Evolutionary conservation across 2,113 vertebrate genomes (phyloP).

Genomic region (Ia io): DNA sequence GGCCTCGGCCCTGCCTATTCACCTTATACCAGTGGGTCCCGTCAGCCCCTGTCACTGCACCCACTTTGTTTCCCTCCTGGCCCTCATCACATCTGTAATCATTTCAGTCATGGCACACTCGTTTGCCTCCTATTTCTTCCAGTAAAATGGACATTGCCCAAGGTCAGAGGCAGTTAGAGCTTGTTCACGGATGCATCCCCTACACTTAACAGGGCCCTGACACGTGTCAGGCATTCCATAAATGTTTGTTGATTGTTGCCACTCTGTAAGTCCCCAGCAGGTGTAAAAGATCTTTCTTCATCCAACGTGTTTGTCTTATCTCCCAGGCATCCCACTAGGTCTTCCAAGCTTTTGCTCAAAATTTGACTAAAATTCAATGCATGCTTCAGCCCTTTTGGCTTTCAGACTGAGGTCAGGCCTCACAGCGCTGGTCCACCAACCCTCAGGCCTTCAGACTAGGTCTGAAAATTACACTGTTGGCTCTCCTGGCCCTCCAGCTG

Average conservation of each 20-base stretch:
- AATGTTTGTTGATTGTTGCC: not conserved
- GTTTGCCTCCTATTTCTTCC: not conserved
- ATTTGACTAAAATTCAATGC: not conserved
- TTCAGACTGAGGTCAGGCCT: not conserved
- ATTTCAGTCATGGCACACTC: not conserved
- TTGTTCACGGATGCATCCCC: not conserved
- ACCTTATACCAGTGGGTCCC: not conserved
- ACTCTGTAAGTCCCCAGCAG: not conserved
- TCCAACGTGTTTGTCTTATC: not conserved
- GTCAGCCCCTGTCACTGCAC: not conserved
- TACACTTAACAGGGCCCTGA: not conserved
- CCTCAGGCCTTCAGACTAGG: not conserved
- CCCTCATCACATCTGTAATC: not conserved
- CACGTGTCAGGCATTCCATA: not conserved
- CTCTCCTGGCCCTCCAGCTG: not conserved
- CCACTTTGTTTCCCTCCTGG: not conserved
- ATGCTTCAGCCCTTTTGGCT: not conserved
- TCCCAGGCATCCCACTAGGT: not conserved
- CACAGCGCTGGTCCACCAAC: not conserved
- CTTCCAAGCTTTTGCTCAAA: not conserved
- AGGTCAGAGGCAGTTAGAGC: not conserved
- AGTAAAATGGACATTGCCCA: not conserved
- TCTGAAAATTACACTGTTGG: not conserved
- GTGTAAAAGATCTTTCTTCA: not conserved
- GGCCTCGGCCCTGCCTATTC: not conserved